These are phyloP conservation scores for Xestoiulus laeticollis DNA, from an alignment of 2,888 invertebrate genomes.

Conservation along the genomic window DNA sequence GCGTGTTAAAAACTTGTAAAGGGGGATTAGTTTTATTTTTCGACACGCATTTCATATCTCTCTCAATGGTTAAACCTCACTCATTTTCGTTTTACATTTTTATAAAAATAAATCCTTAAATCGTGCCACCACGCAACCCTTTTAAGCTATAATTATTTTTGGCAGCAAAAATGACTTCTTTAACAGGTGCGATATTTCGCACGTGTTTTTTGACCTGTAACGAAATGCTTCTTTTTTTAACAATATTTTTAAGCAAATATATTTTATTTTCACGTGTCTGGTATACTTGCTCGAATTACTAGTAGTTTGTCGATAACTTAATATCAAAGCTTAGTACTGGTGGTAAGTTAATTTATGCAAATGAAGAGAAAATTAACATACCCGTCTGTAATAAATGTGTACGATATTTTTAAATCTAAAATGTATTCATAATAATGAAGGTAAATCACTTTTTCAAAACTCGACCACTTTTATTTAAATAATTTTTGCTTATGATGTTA, in stretches of 20 bases:
- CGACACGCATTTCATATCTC: neutral
- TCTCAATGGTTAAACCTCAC: neutral
- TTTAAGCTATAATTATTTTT: neutral
- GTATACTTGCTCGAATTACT: no score
- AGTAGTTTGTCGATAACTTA: no score
- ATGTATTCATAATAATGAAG: no score
- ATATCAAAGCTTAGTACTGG: no score
- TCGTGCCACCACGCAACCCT: constrained; percentile 34
- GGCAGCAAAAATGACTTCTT: constrained; percentile 4
- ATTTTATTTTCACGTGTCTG: neutral
- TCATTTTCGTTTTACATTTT: neutral
- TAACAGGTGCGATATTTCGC: neutral
- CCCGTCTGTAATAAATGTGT: no score
- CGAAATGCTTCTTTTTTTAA: neutral
- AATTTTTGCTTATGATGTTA: no score
- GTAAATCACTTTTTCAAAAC: no score
- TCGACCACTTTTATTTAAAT: no score
- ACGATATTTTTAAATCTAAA: no score
- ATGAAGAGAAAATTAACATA: no score
- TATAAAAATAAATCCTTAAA: neutral
- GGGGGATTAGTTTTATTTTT: constrained; percentile 5
- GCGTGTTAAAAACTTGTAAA: neutral
- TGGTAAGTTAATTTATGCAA: no score
- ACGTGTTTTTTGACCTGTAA: constrained; percentile 25
- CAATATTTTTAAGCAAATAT: neutral